Evolutionary conservation across 2,113 vertebrate genomes (phyloP).

Genomic region (Herpailurus yagouaroundi): DNA sequence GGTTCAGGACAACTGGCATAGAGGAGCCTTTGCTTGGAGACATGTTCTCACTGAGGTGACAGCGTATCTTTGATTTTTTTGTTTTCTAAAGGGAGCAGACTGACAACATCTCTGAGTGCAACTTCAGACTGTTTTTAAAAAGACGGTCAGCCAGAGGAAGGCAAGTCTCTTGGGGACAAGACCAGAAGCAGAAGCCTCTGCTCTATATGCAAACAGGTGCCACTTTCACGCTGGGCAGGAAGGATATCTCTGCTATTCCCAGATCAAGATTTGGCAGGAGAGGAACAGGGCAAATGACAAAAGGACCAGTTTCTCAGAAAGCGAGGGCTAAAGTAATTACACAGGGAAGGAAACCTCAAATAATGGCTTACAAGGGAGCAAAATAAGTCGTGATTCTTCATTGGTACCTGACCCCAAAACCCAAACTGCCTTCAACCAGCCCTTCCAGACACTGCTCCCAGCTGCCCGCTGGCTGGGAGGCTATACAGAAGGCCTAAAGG

Average conservation of each 20-base stretch:
- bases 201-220: background rate
- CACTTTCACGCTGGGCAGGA: background rate
- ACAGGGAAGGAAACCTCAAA: slow-evolving; percentile 37
- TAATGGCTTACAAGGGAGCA: slow-evolving; percentile 20
- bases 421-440: slow-evolving; percentile 52
- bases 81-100: slow-evolving; percentile 50
- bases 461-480: slow-evolving; percentile 50
- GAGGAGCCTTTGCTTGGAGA: slow-evolving; percentile 32
- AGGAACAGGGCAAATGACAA: slow-evolving; percentile 42
- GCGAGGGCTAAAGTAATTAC: slow-evolving; percentile 21
- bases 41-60: slow-evolving; percentile 26
- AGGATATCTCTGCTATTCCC: slow-evolving; percentile 37
- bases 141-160: slow-evolving; percentile 47
- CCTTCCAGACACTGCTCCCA: background rate
- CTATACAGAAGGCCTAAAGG: slow-evolving; percentile 33
- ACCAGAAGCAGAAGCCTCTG: slow-evolving; percentile 20
- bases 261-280: slow-evolving; percentile 49
- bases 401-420: slow-evolving; percentile 26
- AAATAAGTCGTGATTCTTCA: slow-evolving; percentile 63
- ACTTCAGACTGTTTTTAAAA: slow-evolving; percentile 23
- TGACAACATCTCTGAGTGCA: slow-evolving; percentile 43
- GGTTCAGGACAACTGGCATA: slow-evolving; percentile 65
- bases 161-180: background rate
- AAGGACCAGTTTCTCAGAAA: slow-evolving; percentile 44
- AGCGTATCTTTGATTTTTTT: slow-evolving; percentile 36